A percentile compares a stretch with the other conserved stretches of the same genome.
Evolutionary conservation across 53 echinoderm and acorn worm genomes (phyloP).

Genomic region (Patiria pectinifera): DNA sequence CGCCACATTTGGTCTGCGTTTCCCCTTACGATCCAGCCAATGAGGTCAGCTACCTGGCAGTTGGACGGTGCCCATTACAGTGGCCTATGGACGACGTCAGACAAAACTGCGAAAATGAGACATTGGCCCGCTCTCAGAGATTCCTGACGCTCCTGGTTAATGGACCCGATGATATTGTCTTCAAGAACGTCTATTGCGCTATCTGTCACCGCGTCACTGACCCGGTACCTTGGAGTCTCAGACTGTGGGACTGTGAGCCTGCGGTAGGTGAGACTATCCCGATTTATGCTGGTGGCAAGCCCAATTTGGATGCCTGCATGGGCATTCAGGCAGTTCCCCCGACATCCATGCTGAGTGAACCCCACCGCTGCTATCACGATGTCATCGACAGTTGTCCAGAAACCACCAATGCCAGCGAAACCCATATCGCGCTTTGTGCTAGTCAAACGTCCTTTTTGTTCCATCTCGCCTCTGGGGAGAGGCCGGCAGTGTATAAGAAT

Average conservation of each 20-base stretch:
- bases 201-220: too few relatives aligned
- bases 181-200: too few relatives aligned
- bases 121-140: too few relatives aligned
- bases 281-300: neutral
- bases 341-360: neutral
- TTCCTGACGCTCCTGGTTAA: too few relatives aligned
- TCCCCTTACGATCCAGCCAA: too few relatives aligned
- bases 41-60: neutral
- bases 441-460: slow-evolving; percentile 1
- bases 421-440: neutral
- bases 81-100: neutral
- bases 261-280: neutral
- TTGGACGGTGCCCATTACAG: slow-evolving; percentile 7
- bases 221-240: neutral
- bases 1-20: neutral
- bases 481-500: too few relatives aligned
- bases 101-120: too few relatives aligned
- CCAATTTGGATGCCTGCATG: neutral
- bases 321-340: neutral
- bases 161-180: too few relatives aligned
- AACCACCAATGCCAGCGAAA: too few relatives aligned
- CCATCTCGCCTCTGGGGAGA: neutral
- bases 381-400: neutral
- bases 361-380: neutral
- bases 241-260: neutral